Percentiles rank a stretch among this genome's conserved stretches.
These are phyloP conservation scores for Tribolium castaneum DNA, from an alignment of 1,140 invertebrate genomes.

Conservation along the genomic window DNA sequence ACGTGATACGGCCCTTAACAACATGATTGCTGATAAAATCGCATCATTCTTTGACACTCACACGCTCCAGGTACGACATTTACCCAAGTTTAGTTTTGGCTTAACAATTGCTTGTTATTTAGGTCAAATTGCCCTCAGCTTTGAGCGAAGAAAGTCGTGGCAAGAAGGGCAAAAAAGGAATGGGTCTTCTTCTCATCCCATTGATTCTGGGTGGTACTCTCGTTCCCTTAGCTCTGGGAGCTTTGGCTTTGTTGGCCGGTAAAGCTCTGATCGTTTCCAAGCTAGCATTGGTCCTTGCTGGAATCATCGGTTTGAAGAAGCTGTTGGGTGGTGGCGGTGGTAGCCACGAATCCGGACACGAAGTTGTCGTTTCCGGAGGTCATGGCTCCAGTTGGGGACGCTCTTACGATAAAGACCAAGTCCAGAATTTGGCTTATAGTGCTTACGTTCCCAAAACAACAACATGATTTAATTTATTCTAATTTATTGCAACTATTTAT, in stretches of 20 bases:
- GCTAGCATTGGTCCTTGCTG: conserved; percentile 81
- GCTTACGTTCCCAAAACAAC: conserved; percentile 68
- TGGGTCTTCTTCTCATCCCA: conserved; percentile 79
- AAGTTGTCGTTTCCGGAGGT: conserved; percentile 76
- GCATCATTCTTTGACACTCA: conserved; percentile 79
- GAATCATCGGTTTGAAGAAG: conserved; percentile 86
- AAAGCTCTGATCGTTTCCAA: conserved; percentile 88
- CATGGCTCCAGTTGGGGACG: conserved; percentile 79
- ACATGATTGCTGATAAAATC: conserved; percentile 79
- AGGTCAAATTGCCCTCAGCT: conserved; percentile 75
- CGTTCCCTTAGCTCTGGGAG: conserved; percentile 82
- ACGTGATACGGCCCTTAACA: conserved; percentile 78
- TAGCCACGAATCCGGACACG: conserved; percentile 69
- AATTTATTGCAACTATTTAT: conserved; percentile 53
- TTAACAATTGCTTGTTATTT: conserved; percentile 42
- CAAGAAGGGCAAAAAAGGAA: conserved; percentile 76
- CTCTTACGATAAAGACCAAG: conserved; percentile 70
- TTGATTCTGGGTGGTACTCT: conserved; percentile 81
- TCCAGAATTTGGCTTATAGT: conserved; percentile 72
- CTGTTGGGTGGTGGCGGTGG: conserved; percentile 74
- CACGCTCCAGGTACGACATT: conserved; percentile 75
- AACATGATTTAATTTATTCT: conserved; percentile 1
- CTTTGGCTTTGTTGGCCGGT: conserved; percentile 81
- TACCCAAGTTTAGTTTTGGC: no score
- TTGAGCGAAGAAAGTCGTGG: conserved; percentile 70